phyloP scores from a whole-genome alignment of 1,140 invertebrate species.

The Cydia pomonella region DNA sequence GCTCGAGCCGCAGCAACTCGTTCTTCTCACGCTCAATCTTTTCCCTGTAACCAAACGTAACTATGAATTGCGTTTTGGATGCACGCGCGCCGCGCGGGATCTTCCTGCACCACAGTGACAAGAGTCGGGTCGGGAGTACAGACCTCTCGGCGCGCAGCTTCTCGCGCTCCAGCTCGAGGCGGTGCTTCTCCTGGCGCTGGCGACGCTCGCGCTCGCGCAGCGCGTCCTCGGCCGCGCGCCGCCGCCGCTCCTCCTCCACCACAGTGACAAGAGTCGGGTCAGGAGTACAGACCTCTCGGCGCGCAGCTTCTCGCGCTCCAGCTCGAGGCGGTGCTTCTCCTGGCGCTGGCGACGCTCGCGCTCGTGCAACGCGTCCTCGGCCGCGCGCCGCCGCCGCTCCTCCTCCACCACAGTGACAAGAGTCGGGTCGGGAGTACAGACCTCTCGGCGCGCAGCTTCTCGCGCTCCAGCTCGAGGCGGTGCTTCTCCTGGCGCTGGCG shows the following conservation, averaged over 20 bases:
- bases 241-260: conserved; percentile 88
- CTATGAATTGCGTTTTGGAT: background rate
- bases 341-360: no score
- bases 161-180: no score
- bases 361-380: no score
- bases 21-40: conserved; percentile 89
- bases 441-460: conserved; percentile 84
- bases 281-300: conserved; percentile 71
- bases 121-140: conserved; percentile 87
- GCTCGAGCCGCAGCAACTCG: conserved; percentile 89
- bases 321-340: no score
- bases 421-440: conserved; percentile 79
- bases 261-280: conserved; percentile 20
- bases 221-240: conserved; percentile 85
- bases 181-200: no score
- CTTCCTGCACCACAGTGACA: no score
- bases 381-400: no score
- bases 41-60: conserved; percentile 50
- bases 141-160: no score
- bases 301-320: conserved; percentile 88
- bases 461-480: conserved; percentile 88
- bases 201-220: no score
- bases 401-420: conserved; percentile 54
- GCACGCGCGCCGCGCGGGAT: no score
- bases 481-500: conserved; percentile 90